These are phyloP conservation scores for Cheirogaleus medius DNA, from an alignment of 2,113 vertebrate genomes.

Conservation along the genomic window DNA sequence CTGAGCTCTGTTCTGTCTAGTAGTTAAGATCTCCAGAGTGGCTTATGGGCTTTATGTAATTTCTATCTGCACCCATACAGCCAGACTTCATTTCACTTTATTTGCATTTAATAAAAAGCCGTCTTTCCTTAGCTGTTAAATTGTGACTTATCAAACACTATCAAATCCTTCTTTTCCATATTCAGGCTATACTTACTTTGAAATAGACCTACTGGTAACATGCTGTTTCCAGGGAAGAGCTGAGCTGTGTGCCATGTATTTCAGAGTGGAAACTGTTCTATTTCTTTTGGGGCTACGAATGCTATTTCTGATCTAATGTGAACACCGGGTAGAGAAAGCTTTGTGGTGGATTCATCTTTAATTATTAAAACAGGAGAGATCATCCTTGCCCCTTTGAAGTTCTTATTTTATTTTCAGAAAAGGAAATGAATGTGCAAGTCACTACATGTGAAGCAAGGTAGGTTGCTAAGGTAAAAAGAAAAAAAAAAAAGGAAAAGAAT, in stretches of 20 bases:
- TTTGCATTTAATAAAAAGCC: slow-evolving; percentile 86
- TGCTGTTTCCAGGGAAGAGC: slow-evolving; percentile 73
- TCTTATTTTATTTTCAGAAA: slow-evolving; percentile 84
- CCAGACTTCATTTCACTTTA: slow-evolving; percentile 82
- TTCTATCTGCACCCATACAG: slow-evolving; percentile 83
- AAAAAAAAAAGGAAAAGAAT: not conserved
- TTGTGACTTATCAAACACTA: slow-evolving; percentile 84
- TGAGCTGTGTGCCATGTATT: slow-evolving; percentile 69
- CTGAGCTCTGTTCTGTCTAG: slow-evolving; percentile 64
- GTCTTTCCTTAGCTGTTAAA: slow-evolving; percentile 82
- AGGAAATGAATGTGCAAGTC: slow-evolving; percentile 73
- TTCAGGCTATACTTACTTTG: slow-evolving; percentile 67
- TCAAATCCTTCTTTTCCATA: slow-evolving; percentile 77
- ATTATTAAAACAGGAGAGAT: slow-evolving; percentile 86
- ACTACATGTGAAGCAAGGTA: slow-evolving; percentile 68
- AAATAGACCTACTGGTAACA: slow-evolving; percentile 71
- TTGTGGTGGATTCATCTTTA: slow-evolving; percentile 84
- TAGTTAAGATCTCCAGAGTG: slow-evolving; percentile 81
- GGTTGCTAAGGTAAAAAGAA: slow-evolving; percentile 62
- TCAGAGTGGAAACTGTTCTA: slow-evolving; percentile 75
- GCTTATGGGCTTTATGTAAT: slow-evolving; percentile 81
- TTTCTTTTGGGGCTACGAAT: slow-evolving; percentile 81
- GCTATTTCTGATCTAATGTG: slow-evolving; percentile 83
- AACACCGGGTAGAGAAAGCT: slow-evolving; percentile 78
- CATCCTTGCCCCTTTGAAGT: slow-evolving; percentile 84